These are phyloP conservation scores for Drosophila mettleri DNA, from an alignment of 2,888 invertebrate species.

Conservation along the genomic window DNA sequence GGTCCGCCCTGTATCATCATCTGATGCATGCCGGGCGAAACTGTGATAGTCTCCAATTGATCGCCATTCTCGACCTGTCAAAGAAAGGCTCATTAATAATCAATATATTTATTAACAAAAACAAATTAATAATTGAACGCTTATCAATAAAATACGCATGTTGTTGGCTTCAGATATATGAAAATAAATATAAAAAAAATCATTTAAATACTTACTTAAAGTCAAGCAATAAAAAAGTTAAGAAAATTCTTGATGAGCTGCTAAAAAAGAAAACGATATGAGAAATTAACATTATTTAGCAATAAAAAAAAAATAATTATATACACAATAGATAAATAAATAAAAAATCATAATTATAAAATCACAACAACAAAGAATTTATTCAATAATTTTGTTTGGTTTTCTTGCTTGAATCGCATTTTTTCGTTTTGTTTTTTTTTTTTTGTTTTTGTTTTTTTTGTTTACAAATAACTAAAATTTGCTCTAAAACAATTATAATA, in stretches of 20 bases:
- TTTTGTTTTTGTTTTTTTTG: slow-evolving; percentile 24
- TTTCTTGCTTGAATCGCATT: slow-evolving; percentile 7
- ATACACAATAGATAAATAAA: slow-evolving; percentile 7
- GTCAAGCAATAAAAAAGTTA: slow-evolving; percentile 32
- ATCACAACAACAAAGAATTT: slow-evolving; percentile 72
- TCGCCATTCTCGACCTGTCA: slow-evolving; percentile 91
- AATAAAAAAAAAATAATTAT: background rate
- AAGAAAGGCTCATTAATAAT: background rate
- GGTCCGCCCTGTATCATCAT: slow-evolving; percentile 91
- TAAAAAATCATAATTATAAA: slow-evolving; percentile 44
- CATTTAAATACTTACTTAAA: slow-evolving; percentile 53
- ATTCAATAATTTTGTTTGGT: slow-evolving; percentile 55
- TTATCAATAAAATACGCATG: background rate
- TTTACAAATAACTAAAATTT: slow-evolving; percentile 47
- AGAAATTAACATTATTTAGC: slow-evolving; percentile 15
- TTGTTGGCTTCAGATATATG: background rate
- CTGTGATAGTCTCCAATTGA: slow-evolving; percentile 90
- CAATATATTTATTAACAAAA: too few species aligned
- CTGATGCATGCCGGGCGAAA: slow-evolving; percentile 92
- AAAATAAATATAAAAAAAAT: background rate
- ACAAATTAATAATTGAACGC: too few species aligned
- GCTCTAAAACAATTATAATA: slow-evolving; percentile 56
- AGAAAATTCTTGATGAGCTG: slow-evolving; percentile 25
- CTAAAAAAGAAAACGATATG: slow-evolving; percentile 26
- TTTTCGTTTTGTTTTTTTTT: slow-evolving; percentile 23